These are phyloP conservation scores for Arenaria interpres DNA, from an alignment of 2,113 vertebrate species.

Conservation along the genomic window DNA sequence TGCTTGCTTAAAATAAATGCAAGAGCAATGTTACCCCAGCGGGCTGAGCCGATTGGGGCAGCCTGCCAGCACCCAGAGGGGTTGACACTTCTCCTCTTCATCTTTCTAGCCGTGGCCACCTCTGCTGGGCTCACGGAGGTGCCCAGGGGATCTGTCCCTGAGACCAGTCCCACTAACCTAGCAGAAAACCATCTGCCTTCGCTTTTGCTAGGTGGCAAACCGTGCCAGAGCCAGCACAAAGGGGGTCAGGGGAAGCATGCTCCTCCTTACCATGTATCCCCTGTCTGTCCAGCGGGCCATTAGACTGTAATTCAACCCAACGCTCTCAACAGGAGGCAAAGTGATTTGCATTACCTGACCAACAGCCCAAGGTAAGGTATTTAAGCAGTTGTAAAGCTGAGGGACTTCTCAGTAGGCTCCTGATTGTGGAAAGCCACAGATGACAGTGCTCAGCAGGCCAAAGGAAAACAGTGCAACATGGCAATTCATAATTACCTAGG, in stretches of 20 bases:
- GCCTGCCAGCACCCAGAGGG: not conserved
- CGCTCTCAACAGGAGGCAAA: not conserved
- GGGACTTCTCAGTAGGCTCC: not conserved
- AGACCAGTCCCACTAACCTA: not conserved
- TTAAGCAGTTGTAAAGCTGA: not conserved
- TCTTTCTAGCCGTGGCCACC: not conserved
- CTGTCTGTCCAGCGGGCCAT: fast-evolving
- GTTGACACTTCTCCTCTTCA: not conserved
- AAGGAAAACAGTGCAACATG: not conserved
- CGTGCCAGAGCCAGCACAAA: not conserved
- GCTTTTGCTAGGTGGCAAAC: not conserved
- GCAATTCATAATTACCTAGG: not conserved
- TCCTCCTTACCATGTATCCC: not conserved
- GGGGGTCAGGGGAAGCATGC: not conserved
- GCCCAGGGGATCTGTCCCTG: not conserved
- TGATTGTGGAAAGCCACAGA: not conserved
- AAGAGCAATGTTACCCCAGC: fast-evolving
- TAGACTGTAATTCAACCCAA: not conserved
- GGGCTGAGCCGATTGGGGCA: not conserved
- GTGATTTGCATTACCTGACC: not conserved
- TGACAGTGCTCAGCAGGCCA: not conserved
- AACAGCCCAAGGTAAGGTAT: not conserved
- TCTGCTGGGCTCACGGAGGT: not conserved
- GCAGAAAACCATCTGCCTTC: not conserved
- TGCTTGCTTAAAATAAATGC: not conserved